Conservation (phyloP, 2,797 vertebrate species). For the Iguana delicatissima region DNA sequence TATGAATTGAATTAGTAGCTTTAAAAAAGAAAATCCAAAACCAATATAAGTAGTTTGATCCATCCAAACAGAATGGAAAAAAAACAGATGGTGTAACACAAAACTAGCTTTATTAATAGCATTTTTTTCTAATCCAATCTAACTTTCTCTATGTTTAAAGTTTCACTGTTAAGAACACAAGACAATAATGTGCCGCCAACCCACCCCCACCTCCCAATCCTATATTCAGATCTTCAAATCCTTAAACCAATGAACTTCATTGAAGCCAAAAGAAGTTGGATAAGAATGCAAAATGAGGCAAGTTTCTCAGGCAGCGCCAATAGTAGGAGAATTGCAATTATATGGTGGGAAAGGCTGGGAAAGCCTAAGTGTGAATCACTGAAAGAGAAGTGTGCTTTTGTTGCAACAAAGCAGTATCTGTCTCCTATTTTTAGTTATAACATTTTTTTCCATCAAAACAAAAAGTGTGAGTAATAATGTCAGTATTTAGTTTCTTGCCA, state of each 20-base stretch:
- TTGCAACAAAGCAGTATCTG: neutral
- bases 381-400: neutral
- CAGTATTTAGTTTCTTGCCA: slow-evolving; percentile 16
- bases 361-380: neutral
- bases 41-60: neutral
- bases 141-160: slow-evolving; percentile 3
- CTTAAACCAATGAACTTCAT: slow-evolving; percentile 3
- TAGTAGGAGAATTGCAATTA: slow-evolving; percentile 18
- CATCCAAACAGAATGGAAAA: slow-evolving; percentile 5
- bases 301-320: neutral
- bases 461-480: neutral
- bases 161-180: slow-evolving; percentile 17
- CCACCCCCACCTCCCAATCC: neutral
- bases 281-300: slow-evolving; percentile 24
- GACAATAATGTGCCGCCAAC: slow-evolving; percentile 11
- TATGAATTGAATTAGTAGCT: neutral
- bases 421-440: neutral
- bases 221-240: slow-evolving; percentile 26
- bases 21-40: neutral
- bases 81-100: neutral
- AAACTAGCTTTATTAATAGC: neutral
- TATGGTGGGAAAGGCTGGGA: slow-evolving; percentile 9
- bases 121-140: neutral
- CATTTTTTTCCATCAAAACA: slow-evolving; percentile 19
- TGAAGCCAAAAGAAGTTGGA: slow-evolving; percentile 11